phyloP scores from a whole-genome alignment of 2,113 vertebrate genomes.

The Colinus virginianus region DNA sequence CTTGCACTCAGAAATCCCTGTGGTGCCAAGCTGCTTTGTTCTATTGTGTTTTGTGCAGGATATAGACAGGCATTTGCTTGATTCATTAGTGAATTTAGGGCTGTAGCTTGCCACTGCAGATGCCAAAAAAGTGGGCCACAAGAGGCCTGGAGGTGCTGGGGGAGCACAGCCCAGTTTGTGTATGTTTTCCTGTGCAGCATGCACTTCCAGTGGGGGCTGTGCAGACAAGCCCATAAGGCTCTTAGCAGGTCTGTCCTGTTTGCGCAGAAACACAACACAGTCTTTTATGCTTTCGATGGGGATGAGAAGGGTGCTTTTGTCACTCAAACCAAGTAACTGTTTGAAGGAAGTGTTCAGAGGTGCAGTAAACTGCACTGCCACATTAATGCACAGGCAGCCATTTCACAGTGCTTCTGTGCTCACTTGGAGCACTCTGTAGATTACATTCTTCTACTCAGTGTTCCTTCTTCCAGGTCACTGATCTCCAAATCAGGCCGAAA shows the following conservation, averaged over 20 bases:
- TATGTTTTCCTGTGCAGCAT: background rate
- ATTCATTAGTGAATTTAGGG: background rate
- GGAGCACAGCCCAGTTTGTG: background rate
- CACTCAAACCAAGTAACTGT: background rate
- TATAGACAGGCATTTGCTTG: background rate
- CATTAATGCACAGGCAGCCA: background rate
- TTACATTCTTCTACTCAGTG: background rate
- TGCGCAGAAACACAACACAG: background rate
- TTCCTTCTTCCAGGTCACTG: conserved; percentile 33
- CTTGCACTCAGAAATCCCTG: background rate
- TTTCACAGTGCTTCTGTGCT: background rate
- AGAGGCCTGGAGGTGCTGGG: background rate
- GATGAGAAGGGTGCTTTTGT: background rate
- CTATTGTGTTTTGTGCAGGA: background rate
- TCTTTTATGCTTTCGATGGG: background rate
- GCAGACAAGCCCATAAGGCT: background rate
- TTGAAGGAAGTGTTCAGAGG: background rate
- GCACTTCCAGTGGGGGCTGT: background rate
- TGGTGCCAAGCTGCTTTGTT: background rate
- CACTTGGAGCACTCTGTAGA: background rate
- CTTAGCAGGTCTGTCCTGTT: background rate
- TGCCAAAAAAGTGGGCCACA: background rate
- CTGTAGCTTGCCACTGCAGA: background rate
- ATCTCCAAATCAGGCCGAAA: conserved; percentile 32
- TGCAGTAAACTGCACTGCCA: background rate